Evolutionary conservation across 2,888 invertebrate species (phyloP), one percentile per base, ranked within the genome.

Genomic region (Spilosoma lubricipeda): DNA sequence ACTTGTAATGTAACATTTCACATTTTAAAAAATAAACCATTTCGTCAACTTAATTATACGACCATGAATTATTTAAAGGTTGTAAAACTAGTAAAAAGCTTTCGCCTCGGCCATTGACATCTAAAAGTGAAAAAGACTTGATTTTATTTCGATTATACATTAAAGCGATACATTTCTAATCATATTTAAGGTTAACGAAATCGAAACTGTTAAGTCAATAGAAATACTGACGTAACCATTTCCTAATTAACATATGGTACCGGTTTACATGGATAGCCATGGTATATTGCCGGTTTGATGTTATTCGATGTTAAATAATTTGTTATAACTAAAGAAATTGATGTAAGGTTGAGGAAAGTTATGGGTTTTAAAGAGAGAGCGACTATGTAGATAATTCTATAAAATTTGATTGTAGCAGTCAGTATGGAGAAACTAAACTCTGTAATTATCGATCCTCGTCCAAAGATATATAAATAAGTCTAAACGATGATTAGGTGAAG

Each of bases 91-190:
- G n/a, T 48, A 27, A 66, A 67, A 27, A 59, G 80, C 85, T 82
- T 82, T 82, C 82, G 71, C 80, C 65, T 63, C 20, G 67, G 74
- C 73, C 65, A 42, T 68, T 71, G 48, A 75, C 68, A 77, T 69
- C 69, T 70, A 77, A 74, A 82, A 76, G 72, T 78, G 82, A 82
- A 84, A 82, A 71, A 82, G 56, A n/a, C 45, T 73, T 64, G 70
- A 74, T 76, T 45, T 27, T 30, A 67, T 48, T 45, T 52, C 23
- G 30, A 67, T 48, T 67, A 48, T 45, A 67, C 27, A 69, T n/a
- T 56, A 69, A 69, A 69, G 23, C 70, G 59, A 67, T 70, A 82
- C 59, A 73, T 77, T 84, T 71, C 71, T 75, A 73, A 80, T 80
- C 75, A 71, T 56, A 52, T 82, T 76, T 76, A 67, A 70, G 64